These are phyloP conservation scores for Ictidomys tridecemlineatus DNA, from an alignment of 2,113 vertebrate genomes.

Conservation along the genomic window DNA sequence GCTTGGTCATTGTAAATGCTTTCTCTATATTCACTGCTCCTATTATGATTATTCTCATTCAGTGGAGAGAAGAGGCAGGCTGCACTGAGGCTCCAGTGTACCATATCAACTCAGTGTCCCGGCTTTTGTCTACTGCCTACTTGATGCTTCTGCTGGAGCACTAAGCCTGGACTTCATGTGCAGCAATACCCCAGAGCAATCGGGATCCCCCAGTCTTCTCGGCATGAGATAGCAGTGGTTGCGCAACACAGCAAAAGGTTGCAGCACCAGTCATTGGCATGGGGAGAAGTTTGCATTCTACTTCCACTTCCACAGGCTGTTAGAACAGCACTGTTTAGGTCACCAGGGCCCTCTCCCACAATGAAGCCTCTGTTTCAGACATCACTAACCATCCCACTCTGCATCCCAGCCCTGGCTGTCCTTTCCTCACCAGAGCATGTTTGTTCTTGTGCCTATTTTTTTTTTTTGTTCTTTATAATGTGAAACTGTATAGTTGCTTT, in stretches of 20 bases:
- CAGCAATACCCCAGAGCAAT: not conserved
- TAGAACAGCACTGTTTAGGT: not conserved
- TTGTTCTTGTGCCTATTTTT: not conserved
- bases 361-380: not conserved
- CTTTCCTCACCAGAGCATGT: no score
- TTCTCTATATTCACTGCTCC: not conserved
- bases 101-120: no score
- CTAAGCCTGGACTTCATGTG: not conserved
- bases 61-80: not conserved
- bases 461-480: not conserved
- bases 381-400: not conserved
- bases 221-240: not conserved
- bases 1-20: not conserved
- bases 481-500: not conserved
- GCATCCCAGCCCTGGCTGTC: not conserved
- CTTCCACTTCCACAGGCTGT: not conserved
- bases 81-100: not conserved
- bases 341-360: no score
- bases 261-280: not conserved
- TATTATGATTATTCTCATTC: not conserved
- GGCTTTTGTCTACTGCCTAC: not conserved
- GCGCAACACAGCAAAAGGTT: not conserved
- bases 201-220: not conserved
- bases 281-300: not conserved
- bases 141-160: not conserved